Conservation (phyloP, 2,113 vertebrate genomes). For the Chelonoidis abingdonii region DNA sequence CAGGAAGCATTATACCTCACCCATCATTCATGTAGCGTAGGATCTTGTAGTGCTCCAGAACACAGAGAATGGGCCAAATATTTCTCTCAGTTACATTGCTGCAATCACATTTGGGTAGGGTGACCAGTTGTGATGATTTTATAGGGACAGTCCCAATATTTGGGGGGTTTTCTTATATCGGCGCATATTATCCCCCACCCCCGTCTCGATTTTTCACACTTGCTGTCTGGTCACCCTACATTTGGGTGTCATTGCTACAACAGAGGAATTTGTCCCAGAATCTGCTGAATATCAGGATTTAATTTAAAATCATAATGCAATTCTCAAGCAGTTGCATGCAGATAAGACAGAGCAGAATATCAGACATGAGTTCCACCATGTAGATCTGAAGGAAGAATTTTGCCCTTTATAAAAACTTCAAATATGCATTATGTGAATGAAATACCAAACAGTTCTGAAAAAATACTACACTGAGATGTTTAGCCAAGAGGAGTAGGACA, state of each 20-base stretch:
- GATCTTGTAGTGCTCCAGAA: not conserved
- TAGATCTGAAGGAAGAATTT: not conserved
- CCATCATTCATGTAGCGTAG: not conserved
- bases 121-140: too few relatives aligned
- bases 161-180: too few relatives aligned
- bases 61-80: not conserved
- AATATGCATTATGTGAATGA: not conserved
- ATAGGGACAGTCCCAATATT: too few relatives aligned
- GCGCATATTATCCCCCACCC: too few relatives aligned
- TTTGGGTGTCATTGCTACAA: not conserved
- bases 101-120: not conserved
- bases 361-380: not conserved
- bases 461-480: constrained; percentile 16
- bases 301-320: not conserved
- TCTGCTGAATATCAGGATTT: not conserved
- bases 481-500: not conserved
- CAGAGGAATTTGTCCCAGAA: not conserved
- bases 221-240: too few relatives aligned
- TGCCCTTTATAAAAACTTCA: not conserved
- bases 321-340: not conserved
- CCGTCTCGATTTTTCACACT: too few relatives aligned
- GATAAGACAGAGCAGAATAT: not conserved
- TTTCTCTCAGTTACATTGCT: not conserved
- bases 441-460: not conserved
- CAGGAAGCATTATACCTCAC: not conserved